These are phyloP conservation scores for Gallinago media DNA, from an alignment of 2,113 vertebrate genomes.

Conservation along the genomic window DNA sequence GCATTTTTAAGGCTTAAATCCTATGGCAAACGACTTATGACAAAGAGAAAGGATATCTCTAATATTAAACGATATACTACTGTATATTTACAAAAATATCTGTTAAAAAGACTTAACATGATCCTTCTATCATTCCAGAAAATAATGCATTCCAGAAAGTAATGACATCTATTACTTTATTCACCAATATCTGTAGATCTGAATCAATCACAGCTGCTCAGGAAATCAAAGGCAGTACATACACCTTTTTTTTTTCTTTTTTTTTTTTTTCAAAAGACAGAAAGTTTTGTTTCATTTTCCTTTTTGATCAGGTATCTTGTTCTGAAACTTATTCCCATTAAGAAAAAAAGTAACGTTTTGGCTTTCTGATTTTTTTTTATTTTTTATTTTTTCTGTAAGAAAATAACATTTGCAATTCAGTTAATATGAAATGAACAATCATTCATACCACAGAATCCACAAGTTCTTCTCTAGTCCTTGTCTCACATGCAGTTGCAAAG, in stretches of 20 bases:
- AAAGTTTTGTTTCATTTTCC: not conserved
- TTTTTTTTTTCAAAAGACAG: not conserved
- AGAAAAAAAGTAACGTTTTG: not conserved
- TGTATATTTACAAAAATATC: not conserved
- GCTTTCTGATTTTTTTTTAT: not conserved
- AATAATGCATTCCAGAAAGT: not conserved
- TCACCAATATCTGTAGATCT: not conserved
- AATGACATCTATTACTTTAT: not conserved
- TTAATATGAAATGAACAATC: not conserved
- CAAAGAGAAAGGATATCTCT: not conserved
- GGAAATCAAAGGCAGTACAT: not conserved
- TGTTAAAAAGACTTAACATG: not conserved
- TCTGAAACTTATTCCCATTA: not conserved
- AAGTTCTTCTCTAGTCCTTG: not conserved
- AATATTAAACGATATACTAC: not conserved
- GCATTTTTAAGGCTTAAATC: not conserved
- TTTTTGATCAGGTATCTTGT: not conserved
- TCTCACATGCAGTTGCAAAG: not conserved
- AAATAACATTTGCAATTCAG: not conserved
- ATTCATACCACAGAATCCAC: not conserved
- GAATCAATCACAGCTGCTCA: not conserved
- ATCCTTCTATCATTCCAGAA: not conserved
- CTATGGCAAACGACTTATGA: not conserved
- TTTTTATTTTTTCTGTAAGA: not conserved
- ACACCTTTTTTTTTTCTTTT: accelerated